phyloP scores from a whole-genome alignment of 2,113 vertebrate species.

The Paralichthys olivaceus region DNA sequence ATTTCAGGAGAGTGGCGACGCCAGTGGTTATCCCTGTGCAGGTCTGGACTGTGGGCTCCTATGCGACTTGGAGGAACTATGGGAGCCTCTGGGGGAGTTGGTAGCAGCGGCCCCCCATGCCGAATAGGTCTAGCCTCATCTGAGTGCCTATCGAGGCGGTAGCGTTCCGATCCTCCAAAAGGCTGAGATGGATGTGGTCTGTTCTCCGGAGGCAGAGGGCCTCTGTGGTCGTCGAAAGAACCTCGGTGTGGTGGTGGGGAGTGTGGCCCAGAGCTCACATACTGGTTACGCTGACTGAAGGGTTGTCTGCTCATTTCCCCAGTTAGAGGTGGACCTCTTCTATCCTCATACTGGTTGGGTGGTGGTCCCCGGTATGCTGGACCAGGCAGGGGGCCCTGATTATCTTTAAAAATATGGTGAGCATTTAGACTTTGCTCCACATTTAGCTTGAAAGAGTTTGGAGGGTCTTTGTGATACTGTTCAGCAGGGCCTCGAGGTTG shows the following conservation, averaged over 20 bases:
- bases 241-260: slow-evolving; percentile 84
- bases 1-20: slow-evolving; percentile 82
- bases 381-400: slow-evolving; percentile 58
- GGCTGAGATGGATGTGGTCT: slow-evolving; percentile 82
- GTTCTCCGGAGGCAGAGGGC: slow-evolving; percentile 82
- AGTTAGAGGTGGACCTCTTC: slow-evolving; percentile 71
- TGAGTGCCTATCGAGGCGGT: slow-evolving; percentile 85
- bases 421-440: slow-evolving; percentile 69
- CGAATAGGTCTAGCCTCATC: slow-evolving; percentile 84
- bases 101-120: slow-evolving; percentile 87
- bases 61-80: slow-evolving; percentile 67
- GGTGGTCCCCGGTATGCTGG: slow-evolving; percentile 75
- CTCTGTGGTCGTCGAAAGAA: slow-evolving; percentile 89
- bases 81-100: slow-evolving; percentile 84
- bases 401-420: slow-evolving; percentile 74
- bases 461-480: slow-evolving; percentile 70
- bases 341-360: slow-evolving; percentile 83
- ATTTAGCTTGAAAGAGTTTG: slow-evolving; percentile 65
- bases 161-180: slow-evolving; percentile 87
- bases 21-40: slow-evolving; percentile 85
- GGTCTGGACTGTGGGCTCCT: slow-evolving; percentile 86
- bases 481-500: slow-evolving; percentile 67
- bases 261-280: slow-evolving; percentile 84
- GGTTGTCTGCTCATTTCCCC: slow-evolving; percentile 74
- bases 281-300: slow-evolving; percentile 81